Evolutionary conservation across 2,888 invertebrate species (phyloP).

Genomic region (Mellilla xanthometata): DNA sequence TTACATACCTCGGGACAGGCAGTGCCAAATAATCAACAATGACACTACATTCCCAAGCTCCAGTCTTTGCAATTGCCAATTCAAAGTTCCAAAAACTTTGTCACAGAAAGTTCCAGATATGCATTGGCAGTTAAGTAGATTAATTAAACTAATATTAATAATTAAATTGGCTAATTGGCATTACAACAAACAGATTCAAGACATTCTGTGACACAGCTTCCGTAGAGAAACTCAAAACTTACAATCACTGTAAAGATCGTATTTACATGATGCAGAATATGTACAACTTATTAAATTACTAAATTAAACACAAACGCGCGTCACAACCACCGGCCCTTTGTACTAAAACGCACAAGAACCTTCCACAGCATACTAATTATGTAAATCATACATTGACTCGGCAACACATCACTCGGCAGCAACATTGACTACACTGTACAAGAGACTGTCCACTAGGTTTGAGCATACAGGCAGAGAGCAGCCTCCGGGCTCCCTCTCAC

Average conservation of each 20-base stretch:
- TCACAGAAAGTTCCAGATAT: too few relatives aligned
- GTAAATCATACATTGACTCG: slow-evolving; percentile 40
- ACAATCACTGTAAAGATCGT: slow-evolving; percentile 61
- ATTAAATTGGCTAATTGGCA: too few relatives aligned
- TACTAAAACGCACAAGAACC: slow-evolving; percentile 71
- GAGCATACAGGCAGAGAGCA: slow-evolving; percentile 45
- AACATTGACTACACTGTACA: slow-evolving; percentile 36
- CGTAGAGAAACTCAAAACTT: slow-evolving; percentile 61
- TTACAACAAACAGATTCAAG: too few relatives aligned
- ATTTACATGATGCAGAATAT: slow-evolving; percentile 65
- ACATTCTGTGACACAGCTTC: too few relatives aligned
- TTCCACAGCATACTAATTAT: slow-evolving; percentile 34
- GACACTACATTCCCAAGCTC: slow-evolving; percentile 33
- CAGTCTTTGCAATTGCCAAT: slow-evolving; percentile 43
- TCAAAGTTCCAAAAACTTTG: slow-evolving; percentile 37
- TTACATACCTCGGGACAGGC: slow-evolving; percentile 16
- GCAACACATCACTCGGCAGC: slow-evolving; percentile 41
- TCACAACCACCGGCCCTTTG: slow-evolving; percentile 43
- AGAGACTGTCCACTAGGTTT: slow-evolving; percentile 40
- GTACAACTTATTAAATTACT: slow-evolving; percentile 58
- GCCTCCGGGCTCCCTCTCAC: slow-evolving; percentile 33
- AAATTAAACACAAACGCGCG: slow-evolving; percentile 48
- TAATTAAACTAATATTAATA: too few relatives aligned
- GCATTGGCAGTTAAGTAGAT: too few relatives aligned
- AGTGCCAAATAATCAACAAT: slow-evolving; percentile 1